phyloP scores from a whole-genome alignment of 2,888 invertebrate genomes.

The Molanna angustata region DNA sequence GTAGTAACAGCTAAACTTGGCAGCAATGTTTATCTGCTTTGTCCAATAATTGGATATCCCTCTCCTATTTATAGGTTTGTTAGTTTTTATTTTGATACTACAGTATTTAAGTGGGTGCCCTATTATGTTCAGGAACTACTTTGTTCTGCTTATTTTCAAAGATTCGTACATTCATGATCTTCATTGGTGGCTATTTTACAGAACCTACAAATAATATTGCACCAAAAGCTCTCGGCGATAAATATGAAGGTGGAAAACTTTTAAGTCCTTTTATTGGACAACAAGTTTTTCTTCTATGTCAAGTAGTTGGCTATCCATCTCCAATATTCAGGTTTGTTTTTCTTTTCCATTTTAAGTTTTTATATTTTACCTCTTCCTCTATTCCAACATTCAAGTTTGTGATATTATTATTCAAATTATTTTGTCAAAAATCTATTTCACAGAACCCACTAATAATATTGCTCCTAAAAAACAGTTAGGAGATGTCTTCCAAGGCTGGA shows the following conservation, averaged over 20 bases:
- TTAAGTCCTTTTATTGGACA: slow-evolving; percentile 44
- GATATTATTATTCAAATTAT: slow-evolving; percentile 32
- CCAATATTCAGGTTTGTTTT: slow-evolving; percentile 50
- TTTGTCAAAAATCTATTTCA: slow-evolving; percentile 8
- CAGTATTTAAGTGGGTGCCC: slow-evolving; percentile 1
- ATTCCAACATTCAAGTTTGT: slow-evolving; percentile 23
- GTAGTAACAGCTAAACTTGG: slow-evolving; percentile 28
- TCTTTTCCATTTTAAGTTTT: background rate
- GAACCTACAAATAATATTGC: slow-evolving; percentile 62
- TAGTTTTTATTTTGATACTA: background rate
- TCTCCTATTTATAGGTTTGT: slow-evolving; percentile 49
- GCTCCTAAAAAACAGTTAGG: slow-evolving; percentile 57
- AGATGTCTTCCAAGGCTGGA: slow-evolving; percentile 63
- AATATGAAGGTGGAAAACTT: slow-evolving; percentile 62
- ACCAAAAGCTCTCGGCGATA: slow-evolving; percentile 59
- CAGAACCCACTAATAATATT: slow-evolving; percentile 61
- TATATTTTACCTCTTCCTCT: background rate
- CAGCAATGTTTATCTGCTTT: slow-evolving; percentile 42
- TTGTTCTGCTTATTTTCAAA: slow-evolving; percentile 38
- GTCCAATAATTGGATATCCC: slow-evolving; percentile 49
- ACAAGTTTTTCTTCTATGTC: slow-evolving; percentile 51
- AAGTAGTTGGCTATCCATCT: slow-evolving; percentile 55
- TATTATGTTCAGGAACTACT: no score
- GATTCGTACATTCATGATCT: background rate
- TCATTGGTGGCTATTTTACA: slow-evolving; percentile 34